phyloP scores from a whole-genome alignment of 2,797 vertebrate species.

The Scyliorhinus canicula region DNA sequence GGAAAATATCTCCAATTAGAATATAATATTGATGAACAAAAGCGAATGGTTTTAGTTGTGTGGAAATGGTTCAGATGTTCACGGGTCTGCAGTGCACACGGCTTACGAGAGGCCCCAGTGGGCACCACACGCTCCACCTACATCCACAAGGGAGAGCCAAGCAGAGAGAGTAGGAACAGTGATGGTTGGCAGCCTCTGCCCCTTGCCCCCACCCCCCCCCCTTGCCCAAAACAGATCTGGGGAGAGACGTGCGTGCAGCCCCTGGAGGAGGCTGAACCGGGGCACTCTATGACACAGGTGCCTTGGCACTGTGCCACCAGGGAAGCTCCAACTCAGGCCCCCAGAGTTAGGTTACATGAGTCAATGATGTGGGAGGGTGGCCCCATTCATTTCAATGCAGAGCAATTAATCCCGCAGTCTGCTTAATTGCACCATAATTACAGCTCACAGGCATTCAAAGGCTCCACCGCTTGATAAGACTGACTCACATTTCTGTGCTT shows the following conservation, averaged over 20 bases:
- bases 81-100: too few relatives aligned
- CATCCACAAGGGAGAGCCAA: background rate
- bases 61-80: background rate
- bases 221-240: background rate
- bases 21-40: background rate
- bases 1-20: background rate
- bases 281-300: background rate
- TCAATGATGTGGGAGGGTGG: background rate
- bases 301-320: background rate
- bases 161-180: background rate
- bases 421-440: background rate
- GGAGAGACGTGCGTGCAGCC: background rate
- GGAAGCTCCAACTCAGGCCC: background rate
- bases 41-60: background rate
- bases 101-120: background rate
- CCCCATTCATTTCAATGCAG: background rate
- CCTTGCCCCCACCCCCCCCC: background rate
- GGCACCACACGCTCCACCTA: background rate
- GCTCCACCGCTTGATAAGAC: background rate
- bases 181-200: background rate
- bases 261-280: background rate
- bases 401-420: background rate
- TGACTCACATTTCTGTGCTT: background rate
- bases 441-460: background rate
- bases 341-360: background rate